These are phyloP conservation scores for Betta splendens DNA, from an alignment of 2,797 vertebrate species.

Conservation along the genomic window DNA sequence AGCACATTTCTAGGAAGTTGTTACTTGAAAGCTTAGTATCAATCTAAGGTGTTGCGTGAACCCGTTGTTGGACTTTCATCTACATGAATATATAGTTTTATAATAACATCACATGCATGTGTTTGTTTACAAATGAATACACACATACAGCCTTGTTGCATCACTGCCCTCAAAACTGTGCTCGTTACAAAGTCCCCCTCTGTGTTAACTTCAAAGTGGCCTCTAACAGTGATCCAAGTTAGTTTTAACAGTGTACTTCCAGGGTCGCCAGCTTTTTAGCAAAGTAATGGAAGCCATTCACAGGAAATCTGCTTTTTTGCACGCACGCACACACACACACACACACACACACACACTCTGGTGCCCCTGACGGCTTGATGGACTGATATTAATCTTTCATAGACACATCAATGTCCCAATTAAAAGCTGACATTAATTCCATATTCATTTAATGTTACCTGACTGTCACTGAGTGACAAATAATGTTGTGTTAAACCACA, in stretches of 20 bases:
- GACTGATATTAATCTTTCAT: conserved; percentile 43
- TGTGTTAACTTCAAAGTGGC: conserved; percentile 36
- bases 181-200: conserved; percentile 46
- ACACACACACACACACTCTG: too few species aligned
- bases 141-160: conserved; percentile 17
- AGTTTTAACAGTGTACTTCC: conserved; percentile 35
- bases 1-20: conserved; percentile 60
- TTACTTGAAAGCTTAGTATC: conserved; percentile 64
- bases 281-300: conserved; percentile 31
- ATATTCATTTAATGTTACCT: conserved; percentile 20
- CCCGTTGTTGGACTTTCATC: conserved; percentile 48
- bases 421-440: conserved; percentile 21
- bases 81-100: conserved; percentile 42
- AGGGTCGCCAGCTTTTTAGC: conserved; percentile 26
- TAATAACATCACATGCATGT: conserved; percentile 8
- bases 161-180: conserved; percentile 27
- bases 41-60: conserved; percentile 48
- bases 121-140: conserved; percentile 2
- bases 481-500: background rate
- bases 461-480: conserved; percentile 10
- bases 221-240: conserved; percentile 34
- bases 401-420: conserved; percentile 5
- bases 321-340: conserved; percentile 2
- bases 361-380: conserved; percentile 13
- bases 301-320: conserved; percentile 8